Base-by-base conservation (phyloP, 2,797 vertebrate genomes). In the Urophycis tenuis region DNA sequence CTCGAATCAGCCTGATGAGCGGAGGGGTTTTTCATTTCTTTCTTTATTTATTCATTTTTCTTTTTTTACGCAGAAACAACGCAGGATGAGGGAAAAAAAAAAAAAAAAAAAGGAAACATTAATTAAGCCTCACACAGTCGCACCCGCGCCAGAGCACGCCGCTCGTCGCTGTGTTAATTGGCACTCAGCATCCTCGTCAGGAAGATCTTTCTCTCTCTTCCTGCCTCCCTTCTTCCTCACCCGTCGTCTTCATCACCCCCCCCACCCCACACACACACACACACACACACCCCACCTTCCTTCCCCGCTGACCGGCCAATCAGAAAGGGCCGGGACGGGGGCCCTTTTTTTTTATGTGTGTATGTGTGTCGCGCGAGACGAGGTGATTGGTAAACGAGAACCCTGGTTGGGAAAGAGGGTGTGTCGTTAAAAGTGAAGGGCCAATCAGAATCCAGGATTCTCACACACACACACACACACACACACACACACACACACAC, bases 271-370 rank as follows among this genome's bases (percentile, higher is more conserved):
- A n/a, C n/a, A n/a, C n/a, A n/a, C n/a, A n/a, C 35, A 70, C 72
- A 17, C 35, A 53, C 49, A 60, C 17, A 15, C 30, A 53, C 41
- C 41, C 49, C 15, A 9, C 30, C 22, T 81, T 64, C 72, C 31
- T 64, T 64, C 75, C 30, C 29, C 3, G 5, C 64, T 72, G 80
- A 81, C 71, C 74, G 33, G 77, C 83, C 64, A 77, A 77, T 81
- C 79, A 77, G 49, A 14, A 1, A 0, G 67, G 1, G 69, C n/a
- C n/a, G 7, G 8, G 34, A 12, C 7, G n/a, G 29, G 10, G 4
- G n/a, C 15, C 22, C 34, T 64, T 69, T n/a, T n/a, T n/a, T n/a
- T n/a, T n/a, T n/a, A n/a, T n/a, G n/a, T n/a, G n/a, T n/a, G n/a
- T n/a, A n/a, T n/a, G n/a, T 69, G n/a, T 29, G n/a, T 49, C 7